Evolutionary conservation across 1,140 invertebrate species (phyloP), one percentile per base, ranked within the genome.

Genomic region (Plodia interpunctella): DNA sequence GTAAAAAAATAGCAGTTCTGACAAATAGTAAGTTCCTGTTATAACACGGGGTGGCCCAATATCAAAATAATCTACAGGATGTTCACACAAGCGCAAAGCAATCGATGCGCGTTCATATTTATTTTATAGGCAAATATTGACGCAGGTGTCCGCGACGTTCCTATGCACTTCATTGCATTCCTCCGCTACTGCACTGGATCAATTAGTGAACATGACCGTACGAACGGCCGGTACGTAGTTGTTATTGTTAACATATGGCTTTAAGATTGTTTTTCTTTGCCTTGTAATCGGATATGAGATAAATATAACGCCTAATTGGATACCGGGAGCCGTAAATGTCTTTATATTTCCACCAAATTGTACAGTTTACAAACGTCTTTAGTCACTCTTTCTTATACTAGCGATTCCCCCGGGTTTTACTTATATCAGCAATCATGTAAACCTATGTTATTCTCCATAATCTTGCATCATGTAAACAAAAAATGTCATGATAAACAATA

Each of bases 101-200:
- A 44, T 44, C 13, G 38, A 44, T 15, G 38, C 11, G 35, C 13
- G 38, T 5, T 15, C 1, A 44, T 44, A 44, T 44, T 44, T 44
- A 44, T 44, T 44, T 44, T 44, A 44, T 44, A 44, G 13, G 38
- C 38, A 44, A 44, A 44, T 44, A 44, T 44, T 44, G 38, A 44
- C n/a, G 0, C 38, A 44, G 38, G 38, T 44, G 38, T 44, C 38
- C 38, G 8, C 13, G 38, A 15, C n/a, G 38, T 44, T 25, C 21
- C 21, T 25, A 44, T 44, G 38, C 38, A 44, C 38, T 44, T 44
- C n/a, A n/a, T 15, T 15, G 10, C 38, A 44, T 44, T 44, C 38
- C 38, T 44, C n/a, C 1, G 15, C 38, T 44, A 44, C 38, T 44
- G 38, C 38, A 15, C 38, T 44, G 38, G 15, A 44, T 44, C 38